phyloP scores from a whole-genome alignment of 2,113 vertebrate species.

The Kobus ellipsiprymnus region DNA sequence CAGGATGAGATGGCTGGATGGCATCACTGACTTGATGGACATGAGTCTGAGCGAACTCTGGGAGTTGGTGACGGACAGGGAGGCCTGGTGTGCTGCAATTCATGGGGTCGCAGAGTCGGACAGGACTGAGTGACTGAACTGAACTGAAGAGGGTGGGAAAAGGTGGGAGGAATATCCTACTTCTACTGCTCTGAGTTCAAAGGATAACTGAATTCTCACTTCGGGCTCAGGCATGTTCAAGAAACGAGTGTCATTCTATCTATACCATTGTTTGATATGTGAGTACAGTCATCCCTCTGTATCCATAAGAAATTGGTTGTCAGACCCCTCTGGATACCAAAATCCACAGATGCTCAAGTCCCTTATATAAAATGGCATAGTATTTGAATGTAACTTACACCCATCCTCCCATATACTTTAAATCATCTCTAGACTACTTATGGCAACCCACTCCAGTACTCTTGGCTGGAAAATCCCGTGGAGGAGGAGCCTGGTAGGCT shows the following conservation, averaged over 20 bases:
- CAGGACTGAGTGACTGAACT: fast-evolving
- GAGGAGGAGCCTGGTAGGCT: neutral
- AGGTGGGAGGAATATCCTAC: neutral
- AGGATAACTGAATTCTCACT: neutral
- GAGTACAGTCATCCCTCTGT: neutral
- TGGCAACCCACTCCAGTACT: neutral
- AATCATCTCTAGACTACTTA: neutral
- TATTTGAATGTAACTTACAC: neutral
- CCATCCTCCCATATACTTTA: neutral
- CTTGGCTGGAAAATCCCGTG: neutral
- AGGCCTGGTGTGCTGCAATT: no score
- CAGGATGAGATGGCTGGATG: no score
- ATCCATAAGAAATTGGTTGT: neutral
- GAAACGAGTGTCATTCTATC: neutral
- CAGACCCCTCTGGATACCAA: neutral
- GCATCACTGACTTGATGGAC: no score
- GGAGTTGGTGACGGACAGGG: no score
- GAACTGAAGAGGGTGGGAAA: no score
- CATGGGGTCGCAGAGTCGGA: fast-evolving
- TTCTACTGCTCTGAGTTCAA: neutral
- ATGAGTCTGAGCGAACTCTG: no score
- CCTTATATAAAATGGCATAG: neutral
- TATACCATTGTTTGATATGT: neutral
- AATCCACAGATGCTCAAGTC: neutral
- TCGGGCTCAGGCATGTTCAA: neutral